Conservation (phyloP, 2,113 vertebrate genomes). For the Chunga burmeisteri region DNA sequence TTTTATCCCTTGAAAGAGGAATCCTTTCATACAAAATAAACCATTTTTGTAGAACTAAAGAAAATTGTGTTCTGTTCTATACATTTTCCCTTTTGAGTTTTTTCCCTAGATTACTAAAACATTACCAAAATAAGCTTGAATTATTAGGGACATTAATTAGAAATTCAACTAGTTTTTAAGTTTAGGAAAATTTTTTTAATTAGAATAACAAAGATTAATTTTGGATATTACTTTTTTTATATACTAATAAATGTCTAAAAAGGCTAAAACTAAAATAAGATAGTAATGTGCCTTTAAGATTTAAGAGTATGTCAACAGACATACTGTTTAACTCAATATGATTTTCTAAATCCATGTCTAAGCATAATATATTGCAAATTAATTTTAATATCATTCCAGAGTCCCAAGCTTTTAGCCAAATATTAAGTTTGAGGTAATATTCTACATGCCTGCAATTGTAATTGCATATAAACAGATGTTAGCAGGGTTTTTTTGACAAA, state of each 20-base stretch:
- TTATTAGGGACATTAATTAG: background rate
- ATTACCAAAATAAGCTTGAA: background rate
- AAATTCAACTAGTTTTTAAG: background rate
- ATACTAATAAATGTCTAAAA: background rate
- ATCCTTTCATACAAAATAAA: background rate
- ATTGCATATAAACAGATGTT: background rate
- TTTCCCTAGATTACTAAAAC: background rate
- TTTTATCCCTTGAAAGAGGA: background rate
- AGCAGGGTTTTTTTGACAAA: background rate
- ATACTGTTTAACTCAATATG: background rate
- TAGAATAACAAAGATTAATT: background rate
- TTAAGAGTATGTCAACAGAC: background rate
- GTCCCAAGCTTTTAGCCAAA: background rate
- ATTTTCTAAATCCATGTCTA: background rate
- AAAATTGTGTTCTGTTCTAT: background rate
- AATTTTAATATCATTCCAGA: constrained; percentile 17
- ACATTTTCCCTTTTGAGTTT: background rate
- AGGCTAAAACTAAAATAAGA: background rate
- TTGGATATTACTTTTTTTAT: background rate
- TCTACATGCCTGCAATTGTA: background rate
- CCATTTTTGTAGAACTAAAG: background rate
- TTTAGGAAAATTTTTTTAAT: background rate
- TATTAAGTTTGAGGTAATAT: background rate
- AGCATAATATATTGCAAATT: background rate
- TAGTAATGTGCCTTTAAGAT: background rate